A percentile compares a stretch with the other conserved stretches of the same genome.
phyloP scores from a whole-genome alignment of 2,797 vertebrate genomes.

The Bradypodion pumilum region DNA sequence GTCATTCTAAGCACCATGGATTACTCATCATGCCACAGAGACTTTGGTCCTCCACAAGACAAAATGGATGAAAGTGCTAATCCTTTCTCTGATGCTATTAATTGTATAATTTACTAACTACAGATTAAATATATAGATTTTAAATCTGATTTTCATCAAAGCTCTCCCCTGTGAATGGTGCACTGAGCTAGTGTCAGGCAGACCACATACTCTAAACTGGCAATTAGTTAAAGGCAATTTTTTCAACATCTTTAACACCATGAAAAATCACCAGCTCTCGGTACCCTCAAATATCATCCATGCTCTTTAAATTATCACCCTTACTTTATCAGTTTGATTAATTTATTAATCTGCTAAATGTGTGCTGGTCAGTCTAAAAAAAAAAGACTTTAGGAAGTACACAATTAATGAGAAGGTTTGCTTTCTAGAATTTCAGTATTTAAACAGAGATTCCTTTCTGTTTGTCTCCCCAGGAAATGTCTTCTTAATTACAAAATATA shows the following conservation, averaged over 20 bases:
- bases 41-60: neutral
- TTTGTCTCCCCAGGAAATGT: neutral
- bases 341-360: slow-evolving; percentile 24
- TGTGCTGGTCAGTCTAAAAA: neutral
- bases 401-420: neutral
- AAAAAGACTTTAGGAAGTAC: neutral
- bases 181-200: neutral
- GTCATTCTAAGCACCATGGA: neutral
- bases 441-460: neutral
- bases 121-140: slow-evolving; percentile 28
- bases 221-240: neutral
- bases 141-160: slow-evolving; percentile 38
- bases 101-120: slow-evolving; percentile 25
- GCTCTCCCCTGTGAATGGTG: neutral
- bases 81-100: slow-evolving; percentile 21
- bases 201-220: neutral
- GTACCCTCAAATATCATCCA: no score
- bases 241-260: neutral
- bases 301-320: neutral
- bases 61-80: neutral
- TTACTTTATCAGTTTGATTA: neutral
- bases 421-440: neutral
- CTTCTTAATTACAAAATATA: neutral
- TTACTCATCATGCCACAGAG: neutral
- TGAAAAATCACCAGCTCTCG: neutral